Base-by-base conservation (phyloP, 2,888 invertebrate species). In the Epinotia brunnichana region DNA sequence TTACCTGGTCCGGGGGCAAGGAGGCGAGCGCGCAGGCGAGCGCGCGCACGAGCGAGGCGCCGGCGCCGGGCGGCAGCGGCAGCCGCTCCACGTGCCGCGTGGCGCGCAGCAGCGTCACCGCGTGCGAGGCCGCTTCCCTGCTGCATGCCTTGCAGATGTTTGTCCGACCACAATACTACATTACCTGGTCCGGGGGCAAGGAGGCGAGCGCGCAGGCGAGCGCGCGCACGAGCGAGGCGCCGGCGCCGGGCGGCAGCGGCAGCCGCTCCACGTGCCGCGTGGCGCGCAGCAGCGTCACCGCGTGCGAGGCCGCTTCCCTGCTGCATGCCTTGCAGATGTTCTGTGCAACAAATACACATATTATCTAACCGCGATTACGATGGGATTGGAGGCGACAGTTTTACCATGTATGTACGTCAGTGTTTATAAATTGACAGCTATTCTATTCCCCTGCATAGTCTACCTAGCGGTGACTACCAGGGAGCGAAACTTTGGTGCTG, bases 311-410 rank as follows among this genome's bases (percentile, higher is more conserved):
- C 95, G 98, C 97, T 81, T 96, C 96, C 69, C 94, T 91, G 57
- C 96, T 95, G 83, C 98, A 98, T 17, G 96, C 95, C 66, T 95
- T 94, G 87, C 98, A 98, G 77, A 99, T 97, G 81, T 95, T 96
- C 92, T 93, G 39, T 19, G 10, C n/a, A n/a, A 2, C 0, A 7
- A 54, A 54, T 7, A 54, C 10, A 10, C 9, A 15, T 7, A 29
- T 29, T 29, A 29, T 29, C 29, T 29, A 29, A 29, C 29, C 7
- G 7, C 7, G 35, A 35, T 35, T 35, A 35, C 9, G 1, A 35
- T 35, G 35, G 35, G 35, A 35, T 35, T 35, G 35, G 9, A 35
- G 0, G 35, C 9, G 35, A 35, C 35, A 35, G 35, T 35, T 35
- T 35, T 35, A 35, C 9, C 35, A 9, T 35, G 9, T 35, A 24